A percentile compares a stretch with the other conserved stretches of the same genome.
These are phyloP conservation scores for Botia almorhae DNA, from an alignment of 2,797 vertebrate species.

Conservation along the genomic window DNA sequence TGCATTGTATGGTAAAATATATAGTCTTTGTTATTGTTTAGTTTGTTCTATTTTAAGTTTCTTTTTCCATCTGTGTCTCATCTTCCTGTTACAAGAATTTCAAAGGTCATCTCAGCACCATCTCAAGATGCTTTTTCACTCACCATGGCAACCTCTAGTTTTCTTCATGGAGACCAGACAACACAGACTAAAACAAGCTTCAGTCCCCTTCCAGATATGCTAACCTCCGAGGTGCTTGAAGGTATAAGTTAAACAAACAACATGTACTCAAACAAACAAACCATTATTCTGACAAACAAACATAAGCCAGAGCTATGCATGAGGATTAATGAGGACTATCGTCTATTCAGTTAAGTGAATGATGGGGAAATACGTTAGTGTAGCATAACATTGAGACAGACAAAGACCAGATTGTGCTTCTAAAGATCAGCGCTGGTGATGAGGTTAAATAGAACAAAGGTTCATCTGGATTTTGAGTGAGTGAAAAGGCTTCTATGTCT, in stretches of 20 bases:
- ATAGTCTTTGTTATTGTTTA: no score
- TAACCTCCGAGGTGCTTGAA: conserved; percentile 67
- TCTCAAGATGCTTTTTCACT: conserved; percentile 57
- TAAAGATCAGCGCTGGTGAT: conserved; percentile 8
- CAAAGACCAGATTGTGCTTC: neutral
- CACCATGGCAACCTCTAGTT: conserved; percentile 63
- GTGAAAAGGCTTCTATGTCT: conserved; percentile 25
- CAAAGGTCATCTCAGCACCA: conserved; percentile 53
- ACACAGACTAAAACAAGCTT: conserved; percentile 72
- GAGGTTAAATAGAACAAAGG: neutral
- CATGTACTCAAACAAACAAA: conserved; percentile 55
- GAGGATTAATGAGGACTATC: conserved; percentile 12
- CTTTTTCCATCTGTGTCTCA: neutral
- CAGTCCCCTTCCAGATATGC: conserved; percentile 61
- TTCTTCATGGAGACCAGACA: conserved; percentile 68
- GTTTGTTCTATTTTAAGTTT: no score
- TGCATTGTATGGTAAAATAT: no score
- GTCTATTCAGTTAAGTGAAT: conserved; percentile 18
- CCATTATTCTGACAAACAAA: conserved; percentile 36
- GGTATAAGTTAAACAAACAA: conserved; percentile 63
- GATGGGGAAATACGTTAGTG: conserved; percentile 21
- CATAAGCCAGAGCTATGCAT: neutral
- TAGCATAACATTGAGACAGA: conserved; percentile 17
- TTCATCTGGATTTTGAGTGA: neutral
- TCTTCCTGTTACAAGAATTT: conserved; percentile 31